phyloP scores from a whole-genome alignment of 2,797 vertebrate genomes.

The Anguilla obscura region DNA sequence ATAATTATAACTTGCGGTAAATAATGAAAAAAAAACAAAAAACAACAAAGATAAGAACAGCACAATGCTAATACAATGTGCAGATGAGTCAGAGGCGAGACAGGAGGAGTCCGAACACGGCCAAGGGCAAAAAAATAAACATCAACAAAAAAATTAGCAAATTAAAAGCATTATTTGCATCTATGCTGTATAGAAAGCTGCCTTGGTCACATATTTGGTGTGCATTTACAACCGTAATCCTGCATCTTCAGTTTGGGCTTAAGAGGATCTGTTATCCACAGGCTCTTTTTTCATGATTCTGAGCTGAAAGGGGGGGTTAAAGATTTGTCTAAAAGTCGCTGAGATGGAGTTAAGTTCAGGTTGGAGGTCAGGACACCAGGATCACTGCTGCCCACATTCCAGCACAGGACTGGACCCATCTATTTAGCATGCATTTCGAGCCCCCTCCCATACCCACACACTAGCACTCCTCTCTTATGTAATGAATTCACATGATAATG shows the following conservation, averaged over 20 bases:
- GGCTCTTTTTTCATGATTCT: not conserved
- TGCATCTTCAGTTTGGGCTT: not conserved
- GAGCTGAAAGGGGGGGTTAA: not conserved
- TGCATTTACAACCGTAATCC: not conserved
- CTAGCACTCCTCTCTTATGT: no score
- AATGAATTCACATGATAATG: no score
- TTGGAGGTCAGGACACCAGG: not conserved
- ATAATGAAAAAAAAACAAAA: not conserved
- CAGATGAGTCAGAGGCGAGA: not conserved
- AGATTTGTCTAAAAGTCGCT: not conserved
- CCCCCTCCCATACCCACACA: no score
- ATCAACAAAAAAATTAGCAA: not conserved
- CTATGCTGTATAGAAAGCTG: not conserved
- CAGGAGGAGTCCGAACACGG: not conserved
- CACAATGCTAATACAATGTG: not conserved
- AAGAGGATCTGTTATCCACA: not conserved
- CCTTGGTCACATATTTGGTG: not conserved
- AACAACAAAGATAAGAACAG: not conserved
- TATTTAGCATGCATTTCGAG: not conserved
- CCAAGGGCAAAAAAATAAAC: not conserved
- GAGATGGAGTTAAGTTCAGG: not conserved
- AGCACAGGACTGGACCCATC: not conserved
- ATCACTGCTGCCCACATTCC: not conserved
- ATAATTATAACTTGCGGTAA: not conserved
- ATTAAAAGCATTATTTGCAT: not conserved